Conservation (phyloP, 2,113 vertebrate genomes). For the Chrysochloris asiatica region DNA sequence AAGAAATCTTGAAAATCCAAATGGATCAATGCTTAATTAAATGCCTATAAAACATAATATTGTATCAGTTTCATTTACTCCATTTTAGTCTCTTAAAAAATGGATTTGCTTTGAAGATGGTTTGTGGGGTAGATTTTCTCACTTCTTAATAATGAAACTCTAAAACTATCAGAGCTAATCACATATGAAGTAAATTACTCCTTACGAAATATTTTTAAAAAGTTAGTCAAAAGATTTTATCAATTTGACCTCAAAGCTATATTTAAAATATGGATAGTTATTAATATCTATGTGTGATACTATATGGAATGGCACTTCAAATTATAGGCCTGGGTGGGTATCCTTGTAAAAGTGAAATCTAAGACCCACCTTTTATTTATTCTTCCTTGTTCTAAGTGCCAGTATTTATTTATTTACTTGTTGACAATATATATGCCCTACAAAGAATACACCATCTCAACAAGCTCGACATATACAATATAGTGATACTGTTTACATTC, state of each 20-base stretch:
- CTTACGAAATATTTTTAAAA: not conserved
- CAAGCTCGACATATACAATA: not conserved
- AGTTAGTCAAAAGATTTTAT: not conserved
- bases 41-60: not conserved
- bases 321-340: not conserved
- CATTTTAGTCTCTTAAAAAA: not conserved
- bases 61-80: not conserved
- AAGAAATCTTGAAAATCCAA: not conserved
- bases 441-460: not conserved
- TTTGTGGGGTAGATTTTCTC: not conserved
- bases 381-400: not conserved
- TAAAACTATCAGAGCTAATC: not conserved
- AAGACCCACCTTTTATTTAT: not conserved
- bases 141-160: not conserved
- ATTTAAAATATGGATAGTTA: not conserved
- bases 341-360: not conserved
- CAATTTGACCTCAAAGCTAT: too few relatives aligned
- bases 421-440: not conserved
- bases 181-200: not conserved
- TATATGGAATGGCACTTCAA: not conserved
- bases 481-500: not conserved
- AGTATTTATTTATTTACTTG: not conserved
- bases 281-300: not conserved
- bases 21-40: constrained; percentile 21
- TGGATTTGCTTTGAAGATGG: not conserved